These are phyloP conservation scores for Blastobasis lacticolella DNA, from an alignment of 2,888 invertebrate species.

Conservation along the genomic window DNA sequence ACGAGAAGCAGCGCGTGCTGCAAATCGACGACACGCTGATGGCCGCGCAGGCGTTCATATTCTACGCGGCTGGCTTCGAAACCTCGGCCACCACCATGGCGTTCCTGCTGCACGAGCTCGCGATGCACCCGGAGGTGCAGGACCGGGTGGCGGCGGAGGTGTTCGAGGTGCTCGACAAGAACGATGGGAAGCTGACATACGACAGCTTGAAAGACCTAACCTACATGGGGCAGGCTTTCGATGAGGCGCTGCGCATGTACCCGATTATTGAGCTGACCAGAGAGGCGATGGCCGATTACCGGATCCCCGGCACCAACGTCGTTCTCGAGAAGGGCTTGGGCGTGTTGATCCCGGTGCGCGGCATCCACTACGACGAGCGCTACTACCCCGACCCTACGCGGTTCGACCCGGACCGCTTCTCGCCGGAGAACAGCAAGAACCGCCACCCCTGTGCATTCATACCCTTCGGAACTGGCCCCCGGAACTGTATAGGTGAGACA, in stretches of 20 bases:
- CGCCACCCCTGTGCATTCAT: conserved; percentile 14
- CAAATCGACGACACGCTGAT: conserved; percentile 28
- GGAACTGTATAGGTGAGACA: conserved; percentile 16
- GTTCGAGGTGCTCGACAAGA: conserved; percentile 27
- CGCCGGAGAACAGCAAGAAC: conserved; percentile 15
- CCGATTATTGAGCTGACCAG: conserved; percentile 50
- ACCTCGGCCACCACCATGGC: conserved; percentile 44
- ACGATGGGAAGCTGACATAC: conserved; percentile 32
- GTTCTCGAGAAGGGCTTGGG: conserved; percentile 5
- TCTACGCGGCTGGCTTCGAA: conserved; percentile 54
- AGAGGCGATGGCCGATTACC: conserved; percentile 31
- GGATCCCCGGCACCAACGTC: conserved; percentile 32
- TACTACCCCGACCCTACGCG: conserved; percentile 29
- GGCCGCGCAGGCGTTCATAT: conserved; percentile 48
- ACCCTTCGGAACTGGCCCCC: conserved; percentile 19
- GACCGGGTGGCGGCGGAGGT: conserved; percentile 34
- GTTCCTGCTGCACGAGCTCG: conserved; percentile 38
- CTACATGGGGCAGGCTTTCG: conserved; percentile 42
- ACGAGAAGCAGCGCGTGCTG: conserved; percentile 12
- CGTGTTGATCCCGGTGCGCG: conserved; percentile 28
- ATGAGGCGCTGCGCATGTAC: conserved; percentile 55
- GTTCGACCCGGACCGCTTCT: conserved; percentile 30
- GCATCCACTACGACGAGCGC: conserved; percentile 41
- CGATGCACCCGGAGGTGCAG: conserved; percentile 38
- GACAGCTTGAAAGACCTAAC: conserved; percentile 40